These are phyloP conservation scores for Enteromius treurensis DNA, from an alignment of 2,797 vertebrate genomes.

Conservation along the genomic window DNA sequence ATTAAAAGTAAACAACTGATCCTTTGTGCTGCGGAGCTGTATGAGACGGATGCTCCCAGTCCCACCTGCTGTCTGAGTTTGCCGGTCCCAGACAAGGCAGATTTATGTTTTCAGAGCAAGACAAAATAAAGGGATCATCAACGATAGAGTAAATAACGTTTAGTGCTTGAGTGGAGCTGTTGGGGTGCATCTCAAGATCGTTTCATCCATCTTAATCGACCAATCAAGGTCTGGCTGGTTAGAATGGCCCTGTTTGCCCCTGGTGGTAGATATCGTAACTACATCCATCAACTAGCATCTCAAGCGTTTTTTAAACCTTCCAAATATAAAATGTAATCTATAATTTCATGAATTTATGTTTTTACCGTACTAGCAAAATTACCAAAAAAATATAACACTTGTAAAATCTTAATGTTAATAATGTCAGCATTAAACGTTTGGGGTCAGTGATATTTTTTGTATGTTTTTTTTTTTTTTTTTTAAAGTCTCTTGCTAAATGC, in stretches of 20 bases:
- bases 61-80: slow-evolving; percentile 29
- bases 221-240: neutral
- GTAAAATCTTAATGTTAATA: neutral
- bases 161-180: neutral
- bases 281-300: neutral
- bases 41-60: slow-evolving; percentile 3
- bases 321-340: neutral
- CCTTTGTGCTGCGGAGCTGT: neutral
- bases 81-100: neutral
- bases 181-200: neutral
- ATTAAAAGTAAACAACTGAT: slow-evolving; percentile 44
- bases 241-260: neutral
- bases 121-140: slow-evolving; percentile 28
- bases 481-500: neutral
- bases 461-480: neutral
- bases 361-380: neutral
- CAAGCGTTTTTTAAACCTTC: neutral
- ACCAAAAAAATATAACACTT: neutral
- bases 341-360: neutral
- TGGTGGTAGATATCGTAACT: neutral
- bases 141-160: neutral
- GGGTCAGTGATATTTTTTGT: neutral
- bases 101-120: slow-evolving; percentile 10
- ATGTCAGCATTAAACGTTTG: neutral
- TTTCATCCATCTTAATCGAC: slow-evolving; percentile 3